Evolutionary conservation across 2,113 vertebrate species (phyloP).

Genomic region (Apus apus): DNA sequence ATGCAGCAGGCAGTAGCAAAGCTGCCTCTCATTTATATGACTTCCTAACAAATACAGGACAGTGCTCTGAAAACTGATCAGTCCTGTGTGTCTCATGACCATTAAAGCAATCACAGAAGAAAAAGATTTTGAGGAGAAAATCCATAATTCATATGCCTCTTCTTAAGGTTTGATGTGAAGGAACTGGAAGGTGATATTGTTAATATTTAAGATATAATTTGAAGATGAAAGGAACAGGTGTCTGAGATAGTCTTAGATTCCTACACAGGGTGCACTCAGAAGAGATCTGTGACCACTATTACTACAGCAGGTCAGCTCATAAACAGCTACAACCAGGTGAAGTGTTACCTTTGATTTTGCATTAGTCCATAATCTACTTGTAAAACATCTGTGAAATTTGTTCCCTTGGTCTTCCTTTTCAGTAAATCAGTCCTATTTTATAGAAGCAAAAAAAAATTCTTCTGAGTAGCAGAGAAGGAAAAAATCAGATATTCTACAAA

Average conservation of each 20-base stretch:
- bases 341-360: background rate
- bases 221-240: background rate
- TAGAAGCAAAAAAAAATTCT: background rate
- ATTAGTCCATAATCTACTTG: background rate
- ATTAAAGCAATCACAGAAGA: background rate
- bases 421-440: background rate
- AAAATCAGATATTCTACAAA: background rate
- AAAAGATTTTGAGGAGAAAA: background rate
- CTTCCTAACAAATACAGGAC: background rate
- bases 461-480: background rate
- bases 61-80: background rate
- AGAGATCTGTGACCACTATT: background rate
- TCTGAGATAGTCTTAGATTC: background rate
- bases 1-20: accelerated
- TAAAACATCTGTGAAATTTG: background rate
- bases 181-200: background rate
- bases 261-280: background rate
- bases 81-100: background rate
- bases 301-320: background rate
- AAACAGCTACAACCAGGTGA: background rate
- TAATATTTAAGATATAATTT: background rate
- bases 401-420: background rate
- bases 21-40: background rate
- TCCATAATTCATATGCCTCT: background rate
- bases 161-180: background rate